Conservation (phyloP, 2,888 invertebrate genomes). For the Busseola fusca region DNA sequence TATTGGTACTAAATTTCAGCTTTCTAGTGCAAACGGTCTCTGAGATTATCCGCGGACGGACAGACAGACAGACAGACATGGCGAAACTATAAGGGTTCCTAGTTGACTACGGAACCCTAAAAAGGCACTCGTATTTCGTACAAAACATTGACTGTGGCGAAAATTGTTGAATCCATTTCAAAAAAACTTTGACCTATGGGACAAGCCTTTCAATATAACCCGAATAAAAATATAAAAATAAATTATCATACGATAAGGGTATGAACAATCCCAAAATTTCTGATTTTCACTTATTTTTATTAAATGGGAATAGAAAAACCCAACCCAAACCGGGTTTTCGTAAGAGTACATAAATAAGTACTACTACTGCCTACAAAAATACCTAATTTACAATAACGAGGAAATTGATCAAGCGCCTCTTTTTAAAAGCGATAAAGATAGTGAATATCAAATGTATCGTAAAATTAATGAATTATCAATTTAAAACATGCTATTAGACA, state of each 20-base stretch:
- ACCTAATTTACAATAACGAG: background rate
- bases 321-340: background rate
- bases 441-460: too few species aligned
- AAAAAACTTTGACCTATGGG: background rate
- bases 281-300: background rate
- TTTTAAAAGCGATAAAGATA: too few species aligned
- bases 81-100: too few species aligned
- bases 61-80: too few species aligned
- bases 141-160: conserved; percentile 3
- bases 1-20: too few species aligned
- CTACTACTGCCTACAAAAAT: too few species aligned
- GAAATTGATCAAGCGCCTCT: background rate
- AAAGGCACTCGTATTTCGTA: conserved; percentile 12
- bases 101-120: too few species aligned
- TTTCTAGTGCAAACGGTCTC: too few species aligned
- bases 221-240: conserved; percentile 7
- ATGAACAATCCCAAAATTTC: conserved; percentile 2
- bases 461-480: too few species aligned
- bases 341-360: too few species aligned
- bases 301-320: background rate
- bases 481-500: too few species aligned
- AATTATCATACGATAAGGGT: background rate
- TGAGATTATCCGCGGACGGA: too few species aligned
- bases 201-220: conserved; percentile 10
- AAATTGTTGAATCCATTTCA: conserved; percentile 14